Percentiles rank a stretch among this genome's conserved stretches.
phyloP scores from a whole-genome alignment of 2,113 vertebrate species.

The Centropristis striata region DNA sequence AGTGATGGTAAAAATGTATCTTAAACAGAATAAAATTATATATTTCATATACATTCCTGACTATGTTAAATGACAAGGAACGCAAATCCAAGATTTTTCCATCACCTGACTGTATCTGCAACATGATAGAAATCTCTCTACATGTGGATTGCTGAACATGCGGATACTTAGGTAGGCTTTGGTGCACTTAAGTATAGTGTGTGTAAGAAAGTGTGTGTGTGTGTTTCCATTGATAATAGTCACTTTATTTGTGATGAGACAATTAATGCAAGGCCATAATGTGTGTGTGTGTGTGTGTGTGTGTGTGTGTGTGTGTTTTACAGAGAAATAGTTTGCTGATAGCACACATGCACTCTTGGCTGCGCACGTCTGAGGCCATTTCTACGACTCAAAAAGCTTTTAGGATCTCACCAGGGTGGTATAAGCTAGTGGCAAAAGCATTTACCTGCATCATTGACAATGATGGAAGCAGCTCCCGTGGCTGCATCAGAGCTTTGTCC shows the following conservation, averaged over 20 bases:
- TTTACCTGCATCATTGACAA: conserved; percentile 94
- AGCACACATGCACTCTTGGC: conserved; percentile 9
- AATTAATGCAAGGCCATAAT: conserved; percentile 10
- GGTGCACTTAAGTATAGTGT: conserved; percentile 26
- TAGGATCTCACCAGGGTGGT: conserved; percentile 18
- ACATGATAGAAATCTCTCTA: conserved; percentile 27
- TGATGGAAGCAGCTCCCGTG: conserved; percentile 95
- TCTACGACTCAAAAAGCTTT: conserved; percentile 26
- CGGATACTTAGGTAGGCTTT: conserved; percentile 31
- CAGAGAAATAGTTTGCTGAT: neutral
- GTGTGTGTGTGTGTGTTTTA: conserved; percentile 8
- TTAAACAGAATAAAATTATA: too few relatives aligned
- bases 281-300: conserved; percentile 1
- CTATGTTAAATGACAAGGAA: neutral
- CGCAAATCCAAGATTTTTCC: neutral
- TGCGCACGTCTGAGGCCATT: neutral
- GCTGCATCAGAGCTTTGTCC: conserved; percentile 91
- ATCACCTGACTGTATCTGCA: conserved; percentile 26
- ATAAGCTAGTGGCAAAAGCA: neutral
- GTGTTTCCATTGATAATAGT: conserved; percentile 10
- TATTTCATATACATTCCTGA: neutral
- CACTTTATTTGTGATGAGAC: conserved; percentile 30
- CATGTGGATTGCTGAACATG: neutral
- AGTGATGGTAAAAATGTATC: too few relatives aligned
- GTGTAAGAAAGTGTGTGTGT: conserved; percentile 33